These are phyloP conservation scores for Hoplodrina blanda DNA, from an alignment of 2,888 invertebrate genomes.

Conservation along the genomic window DNA sequence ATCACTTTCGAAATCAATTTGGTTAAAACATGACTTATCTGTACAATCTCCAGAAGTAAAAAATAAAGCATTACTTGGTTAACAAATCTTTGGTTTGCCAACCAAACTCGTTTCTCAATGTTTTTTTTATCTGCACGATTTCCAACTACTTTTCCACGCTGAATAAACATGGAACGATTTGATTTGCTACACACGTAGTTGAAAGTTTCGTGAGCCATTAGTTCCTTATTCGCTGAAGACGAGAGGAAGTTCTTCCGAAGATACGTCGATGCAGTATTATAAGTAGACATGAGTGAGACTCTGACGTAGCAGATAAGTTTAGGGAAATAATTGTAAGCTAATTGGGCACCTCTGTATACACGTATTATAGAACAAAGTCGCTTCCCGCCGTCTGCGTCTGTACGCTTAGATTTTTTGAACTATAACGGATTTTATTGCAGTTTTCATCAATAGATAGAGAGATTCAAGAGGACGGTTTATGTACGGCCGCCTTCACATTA, in stretches of 20 bases:
- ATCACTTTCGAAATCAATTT: no score
- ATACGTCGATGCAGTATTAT: constrained; percentile 14
- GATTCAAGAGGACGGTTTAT: no score
- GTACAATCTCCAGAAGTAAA: not conserved
- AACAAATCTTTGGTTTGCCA: constrained; percentile 13
- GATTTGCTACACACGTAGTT: constrained; percentile 33
- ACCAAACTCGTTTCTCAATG: constrained; percentile 28
- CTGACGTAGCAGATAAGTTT: not conserved
- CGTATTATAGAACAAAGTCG: no score
- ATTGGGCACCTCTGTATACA: not conserved
- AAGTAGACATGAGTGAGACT: not conserved
- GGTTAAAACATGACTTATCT: no score
- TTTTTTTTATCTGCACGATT: constrained; percentile 33
- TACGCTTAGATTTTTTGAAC: no score
- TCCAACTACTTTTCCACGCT: constrained; percentile 47
- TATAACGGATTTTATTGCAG: no score
- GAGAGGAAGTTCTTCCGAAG: constrained; percentile 16
- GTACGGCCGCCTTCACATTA: no score
- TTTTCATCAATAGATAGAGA: no score
- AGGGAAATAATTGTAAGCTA: not conserved
- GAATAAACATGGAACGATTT: constrained; percentile 50
- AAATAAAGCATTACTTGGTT: not conserved
- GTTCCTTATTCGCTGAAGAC: constrained; percentile 17
- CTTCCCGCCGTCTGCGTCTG: no score
- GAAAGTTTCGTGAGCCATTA: constrained; percentile 38